Evolutionary conservation across 2,888 invertebrate species (phyloP), one percentile per base, ranked within the genome.

Genomic region (Rhingia campestris): DNA sequence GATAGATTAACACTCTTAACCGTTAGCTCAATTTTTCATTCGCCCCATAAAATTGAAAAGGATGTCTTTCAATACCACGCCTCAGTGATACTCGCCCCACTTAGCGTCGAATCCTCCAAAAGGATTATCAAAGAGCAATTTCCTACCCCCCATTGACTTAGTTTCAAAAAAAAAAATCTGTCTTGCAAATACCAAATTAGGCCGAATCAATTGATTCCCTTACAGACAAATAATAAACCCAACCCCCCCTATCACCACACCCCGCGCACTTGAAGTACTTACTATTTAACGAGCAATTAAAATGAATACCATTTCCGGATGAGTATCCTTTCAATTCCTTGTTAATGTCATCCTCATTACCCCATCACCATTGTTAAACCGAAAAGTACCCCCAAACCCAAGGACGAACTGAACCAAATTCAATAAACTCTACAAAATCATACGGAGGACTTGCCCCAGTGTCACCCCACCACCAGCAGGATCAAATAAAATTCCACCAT

Each of bases 281-380:
- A 82, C 22, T 22, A 22, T 22, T 82, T 82, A 82, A 82, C 73
- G 82, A 82, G 77, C 73, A 79, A 82, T 79, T 82, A 82, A 77
- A 79, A 61, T 69, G 77, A 79, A 69, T 69, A 58, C 73, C 82
- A 64, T 56, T 77, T 74, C 58, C 30, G 67, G 58, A 74, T 77
- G 54, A 69, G 56, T 59, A 69, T 58, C 59, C 66, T 12, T 63
- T 59, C 41, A 43, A 66, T 74, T 81, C 14, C 54, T 49, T 43
- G 56, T 35, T 9, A 10, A 6, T 5, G 9, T 37, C n/a, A 32
- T 47, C 64, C 47, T 6, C 12, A 59, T 51, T 9, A 12, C n/a
- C 14, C 14, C 47, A 58, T 35, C 49, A 47, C 39, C 66, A 66
- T 33, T 22, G 39, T 9, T 33, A 53, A 32, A 22, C 22, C 22